Percentiles rank a stretch among this genome's conserved stretches.
These are phyloP conservation scores for Drosophila greeni DNA, from an alignment of 2,888 invertebrate species.

Conservation along the genomic window DNA sequence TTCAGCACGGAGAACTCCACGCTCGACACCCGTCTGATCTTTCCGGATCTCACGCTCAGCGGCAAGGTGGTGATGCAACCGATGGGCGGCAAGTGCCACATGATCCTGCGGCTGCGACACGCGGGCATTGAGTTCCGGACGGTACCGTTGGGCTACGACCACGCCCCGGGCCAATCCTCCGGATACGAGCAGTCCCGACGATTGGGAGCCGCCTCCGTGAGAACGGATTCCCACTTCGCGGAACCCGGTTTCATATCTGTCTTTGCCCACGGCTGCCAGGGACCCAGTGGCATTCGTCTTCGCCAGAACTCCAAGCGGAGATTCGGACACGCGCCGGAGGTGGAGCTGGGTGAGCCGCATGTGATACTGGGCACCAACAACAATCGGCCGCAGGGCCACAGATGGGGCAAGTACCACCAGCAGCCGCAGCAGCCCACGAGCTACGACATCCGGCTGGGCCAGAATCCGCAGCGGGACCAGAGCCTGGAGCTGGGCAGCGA, in stretches of 20 bases:
- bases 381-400: slow-evolving; percentile 30
- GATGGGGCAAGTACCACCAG: slow-evolving; percentile 64
- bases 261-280: slow-evolving; percentile 90
- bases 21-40: slow-evolving; percentile 86
- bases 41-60: slow-evolving; percentile 89
- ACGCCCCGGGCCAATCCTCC: slow-evolving; percentile 40
- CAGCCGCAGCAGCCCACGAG: slow-evolving; percentile 24
- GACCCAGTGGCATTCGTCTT: slow-evolving; percentile 72
- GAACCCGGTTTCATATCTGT: slow-evolving; percentile 92
- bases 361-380: slow-evolving; percentile 58
- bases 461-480: slow-evolving; percentile 54
- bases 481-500: slow-evolving; percentile 52
- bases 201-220: slow-evolving; percentile 77
- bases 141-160: slow-evolving; percentile 80
- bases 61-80: slow-evolving; percentile 84
- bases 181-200: slow-evolving; percentile 72
- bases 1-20: slow-evolving; percentile 87
- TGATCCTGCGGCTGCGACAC: slow-evolving; percentile 87
- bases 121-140: slow-evolving; percentile 90
- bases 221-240: slow-evolving; percentile 90
- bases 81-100: slow-evolving; percentile 83
- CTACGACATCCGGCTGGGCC: slow-evolving; percentile 71
- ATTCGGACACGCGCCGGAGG: slow-evolving; percentile 54
- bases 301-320: slow-evolving; percentile 77
- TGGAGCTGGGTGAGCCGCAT: slow-evolving; percentile 64